Conservation (phyloP, 2,113 vertebrate genomes). For the Gallinago jamesoni region DNA sequence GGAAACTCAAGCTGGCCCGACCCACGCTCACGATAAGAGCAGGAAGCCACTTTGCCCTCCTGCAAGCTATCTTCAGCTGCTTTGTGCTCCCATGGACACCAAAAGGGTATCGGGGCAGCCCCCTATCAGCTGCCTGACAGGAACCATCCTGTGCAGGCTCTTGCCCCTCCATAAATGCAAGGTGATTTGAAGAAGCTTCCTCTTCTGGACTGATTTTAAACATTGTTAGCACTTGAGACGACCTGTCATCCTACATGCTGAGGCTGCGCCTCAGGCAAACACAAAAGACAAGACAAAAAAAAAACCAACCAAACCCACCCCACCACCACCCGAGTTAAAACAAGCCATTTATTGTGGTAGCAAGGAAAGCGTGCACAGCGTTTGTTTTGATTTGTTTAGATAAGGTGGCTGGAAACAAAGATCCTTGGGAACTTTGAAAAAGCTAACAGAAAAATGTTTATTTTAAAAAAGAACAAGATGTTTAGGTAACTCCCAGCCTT, state of each 20-base stretch:
- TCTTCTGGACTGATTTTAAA: neutral
- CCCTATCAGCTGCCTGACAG: fast-evolving
- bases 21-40: fast-evolving
- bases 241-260: neutral
- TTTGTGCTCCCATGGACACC: fast-evolving
- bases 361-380: neutral
- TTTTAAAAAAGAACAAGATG: neutral
- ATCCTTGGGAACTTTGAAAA: neutral
- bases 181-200: neutral
- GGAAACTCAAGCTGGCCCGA: neutral
- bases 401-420: conserved; percentile 28
- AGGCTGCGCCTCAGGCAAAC: neutral
- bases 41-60: neutral
- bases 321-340: neutral
- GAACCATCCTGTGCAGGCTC: neutral
- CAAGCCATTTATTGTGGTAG: conserved; percentile 14
- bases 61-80: neutral
- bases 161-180: neutral
- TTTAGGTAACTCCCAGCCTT: neutral
- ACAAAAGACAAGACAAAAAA: neutral
- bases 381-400: conserved; percentile 41
- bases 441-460: neutral
- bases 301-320: neutral
- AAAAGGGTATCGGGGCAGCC: neutral
- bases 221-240: neutral